Conservation (phyloP, 2,888 invertebrate genomes). For the Stegophylla sp. region DNA sequence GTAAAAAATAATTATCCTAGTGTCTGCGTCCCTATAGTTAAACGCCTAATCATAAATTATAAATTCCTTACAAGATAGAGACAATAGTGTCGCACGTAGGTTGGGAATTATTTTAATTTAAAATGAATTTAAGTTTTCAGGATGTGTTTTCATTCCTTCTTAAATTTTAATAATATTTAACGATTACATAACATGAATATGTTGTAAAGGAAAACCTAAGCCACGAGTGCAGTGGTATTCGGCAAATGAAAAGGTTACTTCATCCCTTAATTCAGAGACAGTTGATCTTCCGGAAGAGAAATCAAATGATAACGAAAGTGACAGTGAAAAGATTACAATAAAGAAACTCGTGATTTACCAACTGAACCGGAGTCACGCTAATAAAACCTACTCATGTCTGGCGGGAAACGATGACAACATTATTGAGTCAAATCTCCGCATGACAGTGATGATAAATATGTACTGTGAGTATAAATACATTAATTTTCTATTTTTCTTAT, state of each 20-base stretch:
- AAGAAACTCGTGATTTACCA: conserved; percentile 20
- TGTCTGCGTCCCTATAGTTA: no score
- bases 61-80: no score
- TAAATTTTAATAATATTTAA: no score
- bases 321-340: neutral
- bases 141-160: no score
- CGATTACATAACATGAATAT: neutral
- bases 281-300: neutral
- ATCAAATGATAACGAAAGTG: neutral
- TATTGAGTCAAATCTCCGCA: conserved; percentile 36
- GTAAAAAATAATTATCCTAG: no score
- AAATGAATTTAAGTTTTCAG: no score
- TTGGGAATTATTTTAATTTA: no score
- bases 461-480: conserved; percentile 46
- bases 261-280: neutral
- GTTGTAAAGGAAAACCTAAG: conserved; percentile 36
- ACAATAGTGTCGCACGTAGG: no score
- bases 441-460: conserved; percentile 46
- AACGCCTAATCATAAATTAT: no score
- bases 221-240: conserved; percentile 53
- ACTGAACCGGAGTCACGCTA: conserved; percentile 49
- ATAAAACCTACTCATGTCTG: conserved; percentile 35
- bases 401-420: conserved; percentile 34
- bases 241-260: neutral
- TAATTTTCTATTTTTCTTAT: no score